Conservation (phyloP, 2,797 vertebrate genomes). For the Eidolon dupreanum region DNA sequence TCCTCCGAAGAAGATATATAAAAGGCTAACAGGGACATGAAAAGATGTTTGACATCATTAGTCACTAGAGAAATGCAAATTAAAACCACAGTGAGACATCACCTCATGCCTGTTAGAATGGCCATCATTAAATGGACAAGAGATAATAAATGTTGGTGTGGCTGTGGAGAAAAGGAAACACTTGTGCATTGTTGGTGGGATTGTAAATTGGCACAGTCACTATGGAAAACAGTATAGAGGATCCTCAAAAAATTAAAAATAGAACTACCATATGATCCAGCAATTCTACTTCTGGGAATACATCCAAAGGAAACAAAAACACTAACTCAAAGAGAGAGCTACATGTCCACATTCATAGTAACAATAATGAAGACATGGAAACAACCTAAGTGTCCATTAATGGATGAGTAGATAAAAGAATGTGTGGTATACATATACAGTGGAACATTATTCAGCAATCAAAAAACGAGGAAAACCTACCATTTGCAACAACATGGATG, state of each 20-base stretch:
- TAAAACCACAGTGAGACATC: background rate
- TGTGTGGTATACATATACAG: background rate
- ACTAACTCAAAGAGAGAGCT: background rate
- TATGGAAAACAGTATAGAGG: background rate
- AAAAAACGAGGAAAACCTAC: background rate
- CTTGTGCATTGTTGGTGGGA: background rate
- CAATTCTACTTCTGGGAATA: background rate
- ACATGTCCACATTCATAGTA: background rate
- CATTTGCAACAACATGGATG: background rate
- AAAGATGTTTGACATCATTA: background rate
- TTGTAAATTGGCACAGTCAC: background rate
- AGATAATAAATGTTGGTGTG: background rate
- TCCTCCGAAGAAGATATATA: background rate
- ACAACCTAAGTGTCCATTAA: background rate
- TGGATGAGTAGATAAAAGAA: background rate
- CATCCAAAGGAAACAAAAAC: background rate
- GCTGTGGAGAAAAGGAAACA: background rate
- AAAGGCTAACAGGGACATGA: background rate
- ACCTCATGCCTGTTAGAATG: background rate
- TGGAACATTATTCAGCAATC: background rate
- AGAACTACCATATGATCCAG: background rate
- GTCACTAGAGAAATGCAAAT: background rate
- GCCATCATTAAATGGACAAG: background rate
- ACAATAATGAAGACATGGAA: background rate
- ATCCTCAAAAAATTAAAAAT: background rate